Percentiles rank a stretch among this genome's conserved stretches.
Conservation (phyloP, 1,140 invertebrate genomes). For the Maniola jurtina region DNA sequence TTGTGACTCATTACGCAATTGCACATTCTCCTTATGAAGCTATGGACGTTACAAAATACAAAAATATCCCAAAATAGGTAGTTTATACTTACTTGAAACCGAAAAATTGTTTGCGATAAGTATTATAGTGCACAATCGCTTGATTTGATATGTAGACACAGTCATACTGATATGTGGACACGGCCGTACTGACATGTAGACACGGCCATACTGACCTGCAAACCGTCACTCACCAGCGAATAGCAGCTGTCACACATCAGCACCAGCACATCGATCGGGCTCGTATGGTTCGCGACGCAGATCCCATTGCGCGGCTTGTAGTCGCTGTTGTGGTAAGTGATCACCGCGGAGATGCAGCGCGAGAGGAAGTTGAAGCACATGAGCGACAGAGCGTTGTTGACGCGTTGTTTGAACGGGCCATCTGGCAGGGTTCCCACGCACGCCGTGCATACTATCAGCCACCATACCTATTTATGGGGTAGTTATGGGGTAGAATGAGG, state of each 20-base stretch:
- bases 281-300: constrained; percentile 99
- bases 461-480: constrained; percentile 83
- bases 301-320: constrained; percentile 91
- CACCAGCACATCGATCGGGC: constrained; percentile 98
- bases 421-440: constrained; percentile 91
- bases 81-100: too few relatives aligned
- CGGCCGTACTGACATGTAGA: too few relatives aligned
- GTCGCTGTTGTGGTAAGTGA: constrained; percentile 90
- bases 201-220: background rate
- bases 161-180: too few relatives aligned
- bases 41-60: too few relatives aligned
- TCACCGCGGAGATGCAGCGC: constrained; percentile 91
- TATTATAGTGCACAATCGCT: too few relatives aligned
- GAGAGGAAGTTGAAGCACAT: constrained; percentile 94
- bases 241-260: constrained; percentile 99
- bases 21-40: too few relatives aligned
- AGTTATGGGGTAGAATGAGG: background rate
- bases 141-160: too few relatives aligned
- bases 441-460: constrained; percentile 90
- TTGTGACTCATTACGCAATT: too few relatives aligned
- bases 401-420: constrained; percentile 85
- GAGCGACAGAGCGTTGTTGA: constrained; percentile 89
- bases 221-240: constrained; percentile 87
- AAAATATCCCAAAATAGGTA: too few relatives aligned
- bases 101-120: too few relatives aligned